A percentile compares a stretch with the other conserved stretches of the same genome.
Conservation (phyloP, 2,113 vertebrate genomes). For the Mandrillus leucophaeus region DNA sequence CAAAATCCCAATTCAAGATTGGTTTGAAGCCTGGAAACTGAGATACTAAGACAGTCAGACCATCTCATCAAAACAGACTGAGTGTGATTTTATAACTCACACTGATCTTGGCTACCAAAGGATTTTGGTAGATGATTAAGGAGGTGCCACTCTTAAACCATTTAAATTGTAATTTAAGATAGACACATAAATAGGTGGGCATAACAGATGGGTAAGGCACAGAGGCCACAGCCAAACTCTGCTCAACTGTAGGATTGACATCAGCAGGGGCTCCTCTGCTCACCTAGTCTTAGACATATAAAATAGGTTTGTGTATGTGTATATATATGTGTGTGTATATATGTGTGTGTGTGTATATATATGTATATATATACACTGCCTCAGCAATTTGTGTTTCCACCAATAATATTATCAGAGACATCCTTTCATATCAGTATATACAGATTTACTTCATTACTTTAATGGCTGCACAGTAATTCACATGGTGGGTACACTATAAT, state of each 20-base stretch:
- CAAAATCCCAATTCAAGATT: background rate
- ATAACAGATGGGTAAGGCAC: background rate
- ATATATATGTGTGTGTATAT: background rate
- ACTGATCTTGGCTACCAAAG: background rate
- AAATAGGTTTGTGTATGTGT: background rate
- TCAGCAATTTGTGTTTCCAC: background rate
- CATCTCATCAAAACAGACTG: slow-evolving; percentile 37
- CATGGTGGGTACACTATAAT: background rate
- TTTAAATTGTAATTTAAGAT: background rate
- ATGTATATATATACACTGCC: background rate
- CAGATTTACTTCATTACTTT: background rate
- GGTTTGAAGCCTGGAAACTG: background rate
- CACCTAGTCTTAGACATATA: background rate
- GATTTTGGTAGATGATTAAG: background rate
- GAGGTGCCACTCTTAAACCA: background rate
- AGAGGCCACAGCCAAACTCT: background rate
- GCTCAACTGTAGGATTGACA: background rate
- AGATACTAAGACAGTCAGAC: background rate
- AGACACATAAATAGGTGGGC: background rate
- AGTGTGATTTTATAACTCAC: background rate
- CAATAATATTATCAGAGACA: background rate
- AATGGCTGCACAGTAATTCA: background rate
- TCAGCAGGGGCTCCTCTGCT: background rate
- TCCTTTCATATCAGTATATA: background rate
- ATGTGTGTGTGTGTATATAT: accelerated